Evolutionary conservation across 2,888 invertebrate species (phyloP).

Genomic region (Labia minor): DNA sequence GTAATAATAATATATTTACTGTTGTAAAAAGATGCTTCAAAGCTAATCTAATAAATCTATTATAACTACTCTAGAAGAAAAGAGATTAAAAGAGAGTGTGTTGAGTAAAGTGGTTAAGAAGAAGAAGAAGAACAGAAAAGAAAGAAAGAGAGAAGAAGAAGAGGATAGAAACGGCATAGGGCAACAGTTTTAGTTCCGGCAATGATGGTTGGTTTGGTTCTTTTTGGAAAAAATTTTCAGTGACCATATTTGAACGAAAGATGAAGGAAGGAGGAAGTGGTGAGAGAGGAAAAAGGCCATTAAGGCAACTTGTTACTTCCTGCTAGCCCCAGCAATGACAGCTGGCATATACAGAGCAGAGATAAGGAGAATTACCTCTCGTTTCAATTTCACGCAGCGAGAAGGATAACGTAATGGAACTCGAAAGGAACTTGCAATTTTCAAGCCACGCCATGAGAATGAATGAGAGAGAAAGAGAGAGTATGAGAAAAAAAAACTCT

Average conservation of each 20-base stretch:
- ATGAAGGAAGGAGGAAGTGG: neutral
- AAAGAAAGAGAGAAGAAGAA: neutral
- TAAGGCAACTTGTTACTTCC: constrained; percentile 13
- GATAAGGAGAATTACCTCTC: constrained; percentile 7
- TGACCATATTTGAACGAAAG: neutral
- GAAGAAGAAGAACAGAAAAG: too few species aligned
- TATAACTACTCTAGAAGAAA: neutral
- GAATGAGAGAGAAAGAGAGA: too few species aligned
- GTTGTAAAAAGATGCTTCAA: neutral
- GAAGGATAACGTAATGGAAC: neutral
- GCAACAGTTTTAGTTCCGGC: neutral
- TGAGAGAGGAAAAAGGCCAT: neutral
- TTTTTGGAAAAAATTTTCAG: constrained; percentile 2
- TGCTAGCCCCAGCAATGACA: neutral
- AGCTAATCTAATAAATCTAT: constrained; percentile 3
- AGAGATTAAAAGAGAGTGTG: neutral
- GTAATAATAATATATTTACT: too few species aligned
- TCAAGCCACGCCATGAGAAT: neutral
- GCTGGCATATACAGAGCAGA: neutral
- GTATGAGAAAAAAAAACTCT: too few species aligned
- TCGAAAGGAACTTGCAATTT: constrained; percentile 13
- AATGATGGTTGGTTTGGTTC: neutral
- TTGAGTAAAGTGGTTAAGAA: neutral
- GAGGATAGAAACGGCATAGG: neutral
- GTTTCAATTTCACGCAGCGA: constrained; percentile 1